Evolutionary conservation across 23 tunicate species (phyloP).

Genomic region (Trididemnum miniatum): DNA sequence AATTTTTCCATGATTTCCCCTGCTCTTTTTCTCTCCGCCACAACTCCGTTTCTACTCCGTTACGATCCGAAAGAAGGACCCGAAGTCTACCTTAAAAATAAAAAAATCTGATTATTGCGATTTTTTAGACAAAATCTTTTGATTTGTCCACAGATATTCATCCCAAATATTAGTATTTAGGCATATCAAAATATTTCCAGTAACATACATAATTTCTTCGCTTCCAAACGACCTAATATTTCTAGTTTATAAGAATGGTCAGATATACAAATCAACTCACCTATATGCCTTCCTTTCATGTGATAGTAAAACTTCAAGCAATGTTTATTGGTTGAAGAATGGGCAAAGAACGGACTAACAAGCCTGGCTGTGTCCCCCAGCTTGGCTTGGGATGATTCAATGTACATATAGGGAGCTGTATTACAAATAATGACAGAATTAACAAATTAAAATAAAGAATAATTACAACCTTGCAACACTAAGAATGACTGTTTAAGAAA

Average conservation of each 20-base stretch:
- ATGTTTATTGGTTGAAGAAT: constrained; percentile 17
- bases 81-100: constrained; percentile 48
- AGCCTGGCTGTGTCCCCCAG: constrained; percentile 66
- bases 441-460: too few species aligned
- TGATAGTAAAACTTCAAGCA: constrained; percentile 79
- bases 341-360: constrained; percentile 45
- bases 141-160: too few species aligned
- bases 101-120: neutral
- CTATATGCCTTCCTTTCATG: constrained; percentile 83
- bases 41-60: constrained; percentile 35
- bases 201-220: too few species aligned
- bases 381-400: constrained; percentile 59
- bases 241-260: too few species aligned
- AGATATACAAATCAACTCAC: too few species aligned
- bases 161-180: too few species aligned
- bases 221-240: too few species aligned
- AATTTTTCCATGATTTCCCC: constrained; percentile 45
- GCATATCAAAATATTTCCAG: too few species aligned
- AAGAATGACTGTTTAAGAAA: too few species aligned
- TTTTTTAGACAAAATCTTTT: too few species aligned
- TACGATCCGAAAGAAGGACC: constrained; percentile 21
- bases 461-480: too few species aligned
- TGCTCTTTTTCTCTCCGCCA: constrained; percentile 59
- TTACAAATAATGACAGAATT: too few species aligned
- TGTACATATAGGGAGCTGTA: constrained; percentile 87